Percentiles rank a stretch among this genome's conserved stretches.
Conservation (phyloP, 2,113 vertebrate genomes). For the Ceyx margarethae region DNA sequence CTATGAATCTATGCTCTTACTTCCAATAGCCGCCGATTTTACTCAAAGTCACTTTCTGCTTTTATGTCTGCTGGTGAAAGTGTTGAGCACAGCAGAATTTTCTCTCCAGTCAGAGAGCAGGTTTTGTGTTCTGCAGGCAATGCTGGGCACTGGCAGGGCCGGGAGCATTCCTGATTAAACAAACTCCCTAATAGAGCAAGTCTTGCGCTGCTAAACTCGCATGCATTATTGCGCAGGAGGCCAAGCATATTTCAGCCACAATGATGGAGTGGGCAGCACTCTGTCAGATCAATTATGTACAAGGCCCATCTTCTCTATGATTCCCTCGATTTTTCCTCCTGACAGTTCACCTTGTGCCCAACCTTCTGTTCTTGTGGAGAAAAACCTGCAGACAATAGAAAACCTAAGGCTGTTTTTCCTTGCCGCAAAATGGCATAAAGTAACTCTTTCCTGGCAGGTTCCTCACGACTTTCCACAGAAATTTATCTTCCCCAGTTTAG, state of each 20-base stretch:
- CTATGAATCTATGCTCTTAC: background rate
- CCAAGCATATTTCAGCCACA: constrained; percentile 63
- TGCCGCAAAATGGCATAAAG: background rate
- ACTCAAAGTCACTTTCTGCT: constrained; percentile 39
- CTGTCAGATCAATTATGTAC: constrained; percentile 80
- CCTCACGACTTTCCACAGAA: constrained; percentile 10
- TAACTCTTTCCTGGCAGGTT: constrained; percentile 62
- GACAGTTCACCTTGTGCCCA: constrained; percentile 75
- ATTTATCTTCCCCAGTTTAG: constrained; percentile 17
- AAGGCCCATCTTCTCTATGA: constrained; percentile 70
- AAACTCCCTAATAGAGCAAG: constrained; percentile 55
- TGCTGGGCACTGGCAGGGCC: constrained; percentile 44
- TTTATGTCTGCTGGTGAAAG: constrained; percentile 12
- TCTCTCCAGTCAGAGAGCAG: constrained; percentile 35
- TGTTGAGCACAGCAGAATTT: constrained; percentile 32
- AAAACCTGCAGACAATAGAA: constrained; percentile 66
- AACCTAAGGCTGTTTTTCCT: constrained; percentile 48
- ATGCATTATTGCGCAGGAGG: constrained; percentile 58
- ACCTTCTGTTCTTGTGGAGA: constrained; percentile 71
- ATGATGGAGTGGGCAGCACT: constrained; percentile 66
- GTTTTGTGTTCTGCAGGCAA: constrained; percentile 31
- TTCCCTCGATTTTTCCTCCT: constrained; percentile 73
- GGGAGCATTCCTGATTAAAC: constrained; percentile 59
- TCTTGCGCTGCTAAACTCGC: constrained; percentile 58
- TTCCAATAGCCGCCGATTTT: background rate